phyloP scores from a whole-genome alignment of 2,797 vertebrate genomes.

The Sebastes hubbsi region DNA sequence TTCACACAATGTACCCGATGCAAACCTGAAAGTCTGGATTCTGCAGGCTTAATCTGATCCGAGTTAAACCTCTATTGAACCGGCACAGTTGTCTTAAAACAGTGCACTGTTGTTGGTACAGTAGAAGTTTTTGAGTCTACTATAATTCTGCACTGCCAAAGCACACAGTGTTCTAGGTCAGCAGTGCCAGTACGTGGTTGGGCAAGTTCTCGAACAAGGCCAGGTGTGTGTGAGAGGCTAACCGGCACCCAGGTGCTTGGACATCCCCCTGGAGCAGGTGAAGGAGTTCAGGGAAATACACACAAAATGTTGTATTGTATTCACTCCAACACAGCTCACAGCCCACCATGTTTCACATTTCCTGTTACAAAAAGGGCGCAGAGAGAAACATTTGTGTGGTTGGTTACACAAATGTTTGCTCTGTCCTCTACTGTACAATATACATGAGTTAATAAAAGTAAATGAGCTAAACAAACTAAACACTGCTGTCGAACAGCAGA shows the following conservation, averaged over 20 bases:
- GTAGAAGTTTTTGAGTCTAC: neutral
- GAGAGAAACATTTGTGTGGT: neutral
- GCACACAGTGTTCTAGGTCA: neutral
- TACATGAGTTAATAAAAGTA: neutral
- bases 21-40: neutral
- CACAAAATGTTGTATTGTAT: neutral
- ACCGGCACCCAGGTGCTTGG: rapidly evolving
- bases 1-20: neutral
- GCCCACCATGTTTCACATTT: neutral
- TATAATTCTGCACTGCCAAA: neutral
- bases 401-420: neutral
- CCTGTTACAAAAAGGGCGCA: neutral
- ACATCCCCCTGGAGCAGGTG: too few species aligned
- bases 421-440: neutral
- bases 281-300: neutral
- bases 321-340: too few species aligned
- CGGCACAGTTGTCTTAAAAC: neutral
- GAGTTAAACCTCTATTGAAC: neutral
- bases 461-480: neutral
- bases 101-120: neutral
- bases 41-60: neutral
- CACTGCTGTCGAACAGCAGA: neutral
- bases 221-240: neutral
- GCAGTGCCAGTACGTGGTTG: neutral
- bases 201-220: neutral